A percentile compares a stretch with the other conserved stretches of the same genome.
phyloP scores from a whole-genome alignment of 2,888 invertebrate species.

The Neuroscelio doddi region DNA sequence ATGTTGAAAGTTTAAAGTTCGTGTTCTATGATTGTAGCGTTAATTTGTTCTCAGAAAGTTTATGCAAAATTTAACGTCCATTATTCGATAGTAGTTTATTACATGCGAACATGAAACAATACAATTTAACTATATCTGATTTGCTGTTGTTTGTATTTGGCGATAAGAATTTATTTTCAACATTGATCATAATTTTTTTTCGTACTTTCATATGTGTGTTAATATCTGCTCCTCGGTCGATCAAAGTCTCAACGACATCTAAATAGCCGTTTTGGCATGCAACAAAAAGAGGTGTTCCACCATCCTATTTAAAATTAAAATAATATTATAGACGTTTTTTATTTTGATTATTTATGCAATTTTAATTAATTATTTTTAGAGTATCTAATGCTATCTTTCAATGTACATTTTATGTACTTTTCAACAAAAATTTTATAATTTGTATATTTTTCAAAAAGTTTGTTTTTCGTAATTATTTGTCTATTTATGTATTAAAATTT shows the following conservation, averaged over 20 bases:
- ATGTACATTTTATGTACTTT: too few relatives aligned
- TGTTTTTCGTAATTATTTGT: too few relatives aligned
- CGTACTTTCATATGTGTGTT: conserved; percentile 88
- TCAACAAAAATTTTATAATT: too few relatives aligned
- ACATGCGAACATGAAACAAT: conserved; percentile 26
- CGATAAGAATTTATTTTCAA: not conserved
- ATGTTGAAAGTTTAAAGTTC: too few relatives aligned
- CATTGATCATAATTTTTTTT: not conserved
- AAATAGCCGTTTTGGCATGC: conserved; percentile 94
- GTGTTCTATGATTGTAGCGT: conserved; percentile 18
- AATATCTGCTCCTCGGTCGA: conserved; percentile 86
- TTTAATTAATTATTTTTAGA: not conserved
- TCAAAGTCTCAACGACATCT: conserved; percentile 88
- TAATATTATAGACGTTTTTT: conserved; percentile 4
- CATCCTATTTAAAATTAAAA: conserved; percentile 87
- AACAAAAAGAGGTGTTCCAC: conserved; percentile 95
- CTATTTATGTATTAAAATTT: too few relatives aligned
- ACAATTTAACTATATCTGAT: conserved; percentile 2
- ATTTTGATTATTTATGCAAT: too few relatives aligned
- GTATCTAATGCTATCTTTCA: not conserved
- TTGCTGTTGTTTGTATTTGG: conserved; percentile 7
- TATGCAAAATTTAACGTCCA: not conserved
- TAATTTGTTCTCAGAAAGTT: conserved; percentile 17
- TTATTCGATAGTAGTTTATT: conserved; percentile 10
- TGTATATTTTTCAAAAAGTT: too few relatives aligned